Evolutionary conservation across 2,888 invertebrate species (phyloP).

Genomic region (Pardosa pseudoannulata): DNA sequence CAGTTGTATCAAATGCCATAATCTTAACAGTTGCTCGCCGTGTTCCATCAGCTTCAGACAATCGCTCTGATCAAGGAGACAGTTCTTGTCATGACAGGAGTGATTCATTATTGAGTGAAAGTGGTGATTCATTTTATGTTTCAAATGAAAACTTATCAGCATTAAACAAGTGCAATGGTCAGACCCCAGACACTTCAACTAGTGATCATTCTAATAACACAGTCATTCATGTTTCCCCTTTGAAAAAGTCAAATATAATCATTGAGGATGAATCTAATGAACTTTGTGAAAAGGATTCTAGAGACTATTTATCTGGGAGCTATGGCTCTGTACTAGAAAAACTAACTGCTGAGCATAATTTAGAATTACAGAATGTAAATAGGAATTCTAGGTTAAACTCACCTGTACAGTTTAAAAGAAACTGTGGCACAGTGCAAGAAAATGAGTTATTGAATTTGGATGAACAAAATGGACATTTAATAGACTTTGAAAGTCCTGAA

Average conservation of each 20-base stretch:
- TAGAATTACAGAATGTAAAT: background rate
- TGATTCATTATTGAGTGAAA: conserved; percentile 66
- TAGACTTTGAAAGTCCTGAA: background rate
- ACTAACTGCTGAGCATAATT: background rate
- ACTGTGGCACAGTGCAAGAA: background rate
- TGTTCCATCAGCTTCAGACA: conserved; percentile 77
- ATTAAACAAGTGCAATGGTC: conserved; percentile 47
- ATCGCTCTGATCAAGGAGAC: conserved; percentile 37
- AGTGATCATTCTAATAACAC: conserved; percentile 69
- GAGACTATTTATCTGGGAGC: background rate
- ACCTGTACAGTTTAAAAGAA: background rate
- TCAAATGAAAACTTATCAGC: conserved; percentile 57
- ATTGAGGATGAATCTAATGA: background rate
- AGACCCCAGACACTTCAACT: conserved; percentile 69
- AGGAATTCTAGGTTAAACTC: background rate
- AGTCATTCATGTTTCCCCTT: conserved; percentile 61
- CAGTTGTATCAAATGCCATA: conserved; percentile 89
- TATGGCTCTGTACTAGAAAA: background rate
- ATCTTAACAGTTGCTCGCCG: conserved; percentile 91
- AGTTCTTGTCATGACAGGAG: conserved; percentile 65
- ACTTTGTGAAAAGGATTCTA: background rate
- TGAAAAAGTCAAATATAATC: background rate
- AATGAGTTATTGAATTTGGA: background rate
- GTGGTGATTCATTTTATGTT: conserved; percentile 67
- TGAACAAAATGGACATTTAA: background rate